Conservation (phyloP, 1,140 invertebrate genomes). For the Micrasema longulum region DNA sequence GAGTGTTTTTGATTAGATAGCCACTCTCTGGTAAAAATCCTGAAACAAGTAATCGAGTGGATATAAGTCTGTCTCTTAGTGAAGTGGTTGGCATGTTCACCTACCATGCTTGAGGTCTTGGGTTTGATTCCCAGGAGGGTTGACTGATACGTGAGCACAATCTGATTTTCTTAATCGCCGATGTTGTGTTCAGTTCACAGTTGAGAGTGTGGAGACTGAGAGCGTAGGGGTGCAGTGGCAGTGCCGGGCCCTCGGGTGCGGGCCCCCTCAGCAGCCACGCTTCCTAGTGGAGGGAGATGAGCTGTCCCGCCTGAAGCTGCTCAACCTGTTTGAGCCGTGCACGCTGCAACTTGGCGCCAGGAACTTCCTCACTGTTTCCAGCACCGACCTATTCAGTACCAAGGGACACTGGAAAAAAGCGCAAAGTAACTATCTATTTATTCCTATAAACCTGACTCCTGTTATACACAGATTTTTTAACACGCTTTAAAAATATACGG, state of each 20-base stretch:
- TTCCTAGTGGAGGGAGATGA: conserved; percentile 79
- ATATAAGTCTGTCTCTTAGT: no score
- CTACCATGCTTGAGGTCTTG: no score
- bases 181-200: conserved; percentile 68
- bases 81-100: no score
- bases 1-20: no score
- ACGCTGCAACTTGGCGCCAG: conserved; percentile 89
- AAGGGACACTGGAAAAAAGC: conserved; percentile 70
- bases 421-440: conserved; percentile 63
- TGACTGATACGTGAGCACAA: no score
- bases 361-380: conserved; percentile 71
- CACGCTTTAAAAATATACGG: no score
- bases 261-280: conserved; percentile 75
- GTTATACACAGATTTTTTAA: no score
- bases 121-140: no score
- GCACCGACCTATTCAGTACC: conserved; percentile 66
- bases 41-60: no score
- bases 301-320: conserved; percentile 78
- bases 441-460: no score
- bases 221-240: conserved; percentile 84
- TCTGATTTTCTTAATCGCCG: no score
- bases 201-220: conserved; percentile 71
- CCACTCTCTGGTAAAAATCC: no score
- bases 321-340: conserved; percentile 91
- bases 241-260: conserved; percentile 78